phyloP scores from a whole-genome alignment of 2,797 vertebrate genomes.

The Mormyrops boulengeri region DNA sequence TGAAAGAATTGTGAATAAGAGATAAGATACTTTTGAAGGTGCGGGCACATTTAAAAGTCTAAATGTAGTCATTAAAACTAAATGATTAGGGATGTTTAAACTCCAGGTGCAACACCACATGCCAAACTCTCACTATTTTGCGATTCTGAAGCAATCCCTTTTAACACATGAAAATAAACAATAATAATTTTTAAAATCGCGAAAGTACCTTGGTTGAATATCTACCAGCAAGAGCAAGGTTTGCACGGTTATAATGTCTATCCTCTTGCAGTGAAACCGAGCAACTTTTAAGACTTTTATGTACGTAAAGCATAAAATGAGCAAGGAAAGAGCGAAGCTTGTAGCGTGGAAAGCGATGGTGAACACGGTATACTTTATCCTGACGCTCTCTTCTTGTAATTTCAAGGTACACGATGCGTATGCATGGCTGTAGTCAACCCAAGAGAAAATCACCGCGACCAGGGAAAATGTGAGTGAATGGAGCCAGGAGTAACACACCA shows the following conservation, averaged over 20 bases:
- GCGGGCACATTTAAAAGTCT: not conserved
- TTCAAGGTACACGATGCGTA: constrained; percentile 68
- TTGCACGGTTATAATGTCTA: constrained; percentile 72
- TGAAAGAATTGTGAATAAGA: constrained; percentile 37
- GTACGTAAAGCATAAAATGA: constrained; percentile 67
- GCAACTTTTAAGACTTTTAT: constrained; percentile 68
- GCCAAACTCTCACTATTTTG: not conserved
- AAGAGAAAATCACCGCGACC: constrained; percentile 58
- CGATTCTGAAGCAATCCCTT: not conserved
- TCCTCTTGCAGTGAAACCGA: constrained; percentile 69
- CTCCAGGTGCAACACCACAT: not conserved
- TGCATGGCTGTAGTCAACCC: constrained; percentile 64
- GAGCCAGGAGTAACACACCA: constrained; percentile 66
- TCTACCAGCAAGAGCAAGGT: constrained; percentile 71
- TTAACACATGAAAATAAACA: not conserved
- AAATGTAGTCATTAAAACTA: not conserved
- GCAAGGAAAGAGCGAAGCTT: constrained; percentile 64
- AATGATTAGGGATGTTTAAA: not conserved
- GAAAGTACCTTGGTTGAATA: constrained; percentile 59
- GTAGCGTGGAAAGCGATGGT: constrained; percentile 61
- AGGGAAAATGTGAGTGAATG: constrained; percentile 63
- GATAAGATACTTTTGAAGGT: not conserved
- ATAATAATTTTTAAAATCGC: not conserved
- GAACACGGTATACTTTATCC: constrained; percentile 55
- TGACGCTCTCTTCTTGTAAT: constrained; percentile 40